Conservation (phyloP, 2,797 vertebrate genomes). For the Epinephelus coioides region DNA sequence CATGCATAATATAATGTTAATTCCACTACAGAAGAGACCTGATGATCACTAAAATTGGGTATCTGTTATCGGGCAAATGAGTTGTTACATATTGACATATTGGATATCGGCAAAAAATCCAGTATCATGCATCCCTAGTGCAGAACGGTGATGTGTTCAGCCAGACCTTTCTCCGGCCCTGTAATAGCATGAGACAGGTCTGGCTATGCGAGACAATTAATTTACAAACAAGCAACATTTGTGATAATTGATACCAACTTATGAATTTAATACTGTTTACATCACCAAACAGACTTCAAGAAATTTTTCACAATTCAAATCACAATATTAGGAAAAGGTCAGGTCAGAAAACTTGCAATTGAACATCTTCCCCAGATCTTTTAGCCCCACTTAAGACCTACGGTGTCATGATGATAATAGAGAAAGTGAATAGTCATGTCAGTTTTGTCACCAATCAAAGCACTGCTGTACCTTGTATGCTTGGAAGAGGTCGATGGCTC, state of each 20-base stretch:
- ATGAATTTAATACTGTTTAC: not conserved
- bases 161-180: too few species aligned
- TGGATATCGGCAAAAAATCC: too few species aligned
- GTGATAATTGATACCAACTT: not conserved
- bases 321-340: not conserved
- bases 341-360: not conserved
- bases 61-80: too few species aligned
- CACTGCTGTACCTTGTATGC: slow-evolving; percentile 86
- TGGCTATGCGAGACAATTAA: not conserved
- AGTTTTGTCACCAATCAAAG: slow-evolving; percentile 8
- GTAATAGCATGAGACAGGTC: too few species aligned
- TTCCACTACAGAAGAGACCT: too few species aligned
- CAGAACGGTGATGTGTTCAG: too few species aligned
- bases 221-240: not conserved
- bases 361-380: not conserved
- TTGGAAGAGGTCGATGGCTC: slow-evolving; percentile 90
- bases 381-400: not conserved
- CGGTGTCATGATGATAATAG: not conserved
- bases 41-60: too few species aligned
- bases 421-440: not conserved
- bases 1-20: too few species aligned
- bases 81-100: too few species aligned
- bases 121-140: too few species aligned
- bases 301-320: not conserved
- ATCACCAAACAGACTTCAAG: not conserved